Evolutionary conservation across 2,888 invertebrate genomes (phyloP), one percentile per base, ranked within the genome.

Genomic region (Anthoptus insignis): DNA sequence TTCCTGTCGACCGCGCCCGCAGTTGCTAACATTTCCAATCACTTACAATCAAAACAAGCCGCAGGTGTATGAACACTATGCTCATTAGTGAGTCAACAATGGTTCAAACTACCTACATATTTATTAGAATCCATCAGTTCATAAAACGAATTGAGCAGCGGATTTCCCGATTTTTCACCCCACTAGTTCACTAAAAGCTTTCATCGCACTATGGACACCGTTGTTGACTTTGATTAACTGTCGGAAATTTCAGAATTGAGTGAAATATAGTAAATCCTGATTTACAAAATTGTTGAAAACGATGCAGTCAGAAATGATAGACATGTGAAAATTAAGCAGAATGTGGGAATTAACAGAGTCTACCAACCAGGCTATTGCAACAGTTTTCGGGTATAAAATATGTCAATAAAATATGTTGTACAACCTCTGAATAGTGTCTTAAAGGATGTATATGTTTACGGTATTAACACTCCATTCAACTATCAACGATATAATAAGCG

Each of bases 221-320:
- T 42, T 52, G 52, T 60, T 60, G 59, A 60, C 21, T 60, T 52
- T 52, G 59, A 59, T 59, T 59, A 59, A 50, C 49, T 21, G 37
- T 24, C 24, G 34, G 27, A 59, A 49, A 47, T 47, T 49, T 47
- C 58, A 9, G 11, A 13, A 24, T 59, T 49, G 54, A 54, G 24
- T 39, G 37, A 39, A 54, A 54, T 54, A 24, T 39, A 54, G 37
- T 42, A 19, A 19, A 42, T 42, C 42, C 19, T 42, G 42, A 42
- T 42, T 42, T 42, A 42, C 42, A 16, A 42, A 42, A 42, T 42
- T 42, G 42, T 19, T 19, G 42, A 11, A 19, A 19, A 42, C 16
- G 19, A 42, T 19, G 8, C 2, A 19, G 8, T 16, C 19, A 19
- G 19, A 42, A 19, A 19, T 42, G 42, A 42, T 42, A 42, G 42